These are phyloP conservation scores for Argyrosomus regius DNA, from an alignment of 2,797 vertebrate species.

Conservation along the genomic window DNA sequence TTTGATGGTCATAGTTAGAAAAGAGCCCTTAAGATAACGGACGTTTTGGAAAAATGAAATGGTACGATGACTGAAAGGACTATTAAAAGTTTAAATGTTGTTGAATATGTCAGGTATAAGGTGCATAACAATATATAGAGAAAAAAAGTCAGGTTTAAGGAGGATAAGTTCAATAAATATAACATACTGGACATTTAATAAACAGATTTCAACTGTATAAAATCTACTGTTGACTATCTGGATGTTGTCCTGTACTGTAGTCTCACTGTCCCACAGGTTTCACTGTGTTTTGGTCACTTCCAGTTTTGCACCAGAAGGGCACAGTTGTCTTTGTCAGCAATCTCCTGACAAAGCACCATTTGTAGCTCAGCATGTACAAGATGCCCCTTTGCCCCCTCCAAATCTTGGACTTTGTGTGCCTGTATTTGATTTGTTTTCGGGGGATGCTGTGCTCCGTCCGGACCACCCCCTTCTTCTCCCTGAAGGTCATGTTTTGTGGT, in stretches of 20 bases:
- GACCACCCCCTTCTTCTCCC: constrained; percentile 23
- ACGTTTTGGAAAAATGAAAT: background rate
- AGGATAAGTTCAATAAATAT: background rate
- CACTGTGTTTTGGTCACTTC: constrained; percentile 42
- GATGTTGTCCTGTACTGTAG: background rate
- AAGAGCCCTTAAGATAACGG: background rate
- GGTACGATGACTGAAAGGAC: background rate
- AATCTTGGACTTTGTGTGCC: constrained; percentile 43
- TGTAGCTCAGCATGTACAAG: constrained; percentile 73
- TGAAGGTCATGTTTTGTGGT: constrained; percentile 68
- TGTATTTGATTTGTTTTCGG: constrained; percentile 36
- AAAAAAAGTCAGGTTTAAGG: background rate
- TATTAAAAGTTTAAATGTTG: background rate
- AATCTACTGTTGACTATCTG: background rate
- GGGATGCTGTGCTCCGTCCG: background rate
- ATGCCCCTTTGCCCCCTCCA: constrained; percentile 53
- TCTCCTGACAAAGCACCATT: constrained; percentile 68
- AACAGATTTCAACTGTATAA: background rate
- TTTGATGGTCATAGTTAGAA: background rate
- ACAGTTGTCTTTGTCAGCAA: constrained; percentile 64
- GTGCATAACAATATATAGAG: background rate
- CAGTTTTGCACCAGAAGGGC: constrained; percentile 57
- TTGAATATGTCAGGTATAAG: background rate
- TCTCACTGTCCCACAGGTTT: constrained; percentile 29
- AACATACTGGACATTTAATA: background rate